Percentiles rank a stretch among this genome's conserved stretches.
phyloP scores from a whole-genome alignment of 2,888 invertebrate genomes.

The Epirrhoe tristata region DNA sequence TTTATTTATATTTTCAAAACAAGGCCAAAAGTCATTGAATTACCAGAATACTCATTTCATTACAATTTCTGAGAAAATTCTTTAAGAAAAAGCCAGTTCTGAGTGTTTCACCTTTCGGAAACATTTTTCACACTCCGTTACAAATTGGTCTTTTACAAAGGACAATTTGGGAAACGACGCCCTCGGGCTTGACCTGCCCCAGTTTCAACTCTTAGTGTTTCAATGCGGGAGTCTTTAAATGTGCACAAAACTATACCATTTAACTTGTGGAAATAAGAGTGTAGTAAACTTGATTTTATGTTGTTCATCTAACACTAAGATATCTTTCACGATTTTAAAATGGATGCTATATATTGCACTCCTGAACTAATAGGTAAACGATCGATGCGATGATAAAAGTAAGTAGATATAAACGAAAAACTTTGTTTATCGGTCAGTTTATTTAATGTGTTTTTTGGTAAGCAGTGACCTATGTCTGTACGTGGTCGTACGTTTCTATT shows the following conservation, averaged over 20 bases:
- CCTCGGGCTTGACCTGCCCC: slow-evolving; percentile 25
- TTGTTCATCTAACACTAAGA: not conserved
- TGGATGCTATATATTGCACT: too few species aligned
- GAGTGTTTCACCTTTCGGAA: slow-evolving; percentile 26
- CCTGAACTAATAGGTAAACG: too few species aligned
- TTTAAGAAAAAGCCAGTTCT: slow-evolving; percentile 10
- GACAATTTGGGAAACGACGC: slow-evolving; percentile 34
- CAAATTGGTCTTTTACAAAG: slow-evolving; percentile 36
- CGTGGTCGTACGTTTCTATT: not conserved
- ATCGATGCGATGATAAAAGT: too few species aligned
- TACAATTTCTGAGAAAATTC: slow-evolving; percentile 21
- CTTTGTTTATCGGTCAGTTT: too few species aligned
- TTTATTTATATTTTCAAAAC: not conserved
- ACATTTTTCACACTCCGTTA: slow-evolving; percentile 37
- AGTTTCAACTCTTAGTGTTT: slow-evolving; percentile 28
- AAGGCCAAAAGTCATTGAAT: not conserved
- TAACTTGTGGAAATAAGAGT: not conserved
- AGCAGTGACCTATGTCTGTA: not conserved
- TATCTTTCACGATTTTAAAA: too few species aligned
- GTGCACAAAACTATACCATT: slow-evolving; percentile 20
- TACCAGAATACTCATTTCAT: slow-evolving; percentile 25
- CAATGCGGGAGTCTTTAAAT: slow-evolving; percentile 29
- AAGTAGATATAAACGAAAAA: too few species aligned
- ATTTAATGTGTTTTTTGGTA: too few species aligned
- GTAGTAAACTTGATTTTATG: not conserved